Evolutionary conservation across 2,888 invertebrate species (phyloP).

Genomic region (Ochropleura leucogaster): DNA sequence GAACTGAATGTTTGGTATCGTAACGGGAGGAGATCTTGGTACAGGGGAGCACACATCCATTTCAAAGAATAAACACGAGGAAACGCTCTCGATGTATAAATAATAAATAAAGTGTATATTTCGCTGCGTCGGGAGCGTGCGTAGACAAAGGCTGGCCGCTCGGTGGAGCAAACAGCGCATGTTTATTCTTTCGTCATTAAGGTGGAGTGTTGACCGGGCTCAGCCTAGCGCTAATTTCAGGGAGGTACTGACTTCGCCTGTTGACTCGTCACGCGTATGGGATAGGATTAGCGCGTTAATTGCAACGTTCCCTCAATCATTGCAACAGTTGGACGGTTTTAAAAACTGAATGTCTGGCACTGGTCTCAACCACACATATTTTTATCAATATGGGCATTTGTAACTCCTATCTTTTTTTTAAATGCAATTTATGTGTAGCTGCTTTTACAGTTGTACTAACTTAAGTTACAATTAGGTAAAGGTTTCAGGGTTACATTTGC

Average conservation of each 20-base stretch:
- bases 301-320: conserved; percentile 26
- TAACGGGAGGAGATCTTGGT: conserved; percentile 71
- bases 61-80: conserved; percentile 88
- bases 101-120: conserved; percentile 88
- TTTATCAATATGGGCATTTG: background rate
- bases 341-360: background rate
- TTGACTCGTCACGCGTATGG: conserved; percentile 73
- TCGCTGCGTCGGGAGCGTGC: conserved; percentile 83
- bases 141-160: conserved; percentile 85
- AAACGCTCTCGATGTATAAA: conserved; percentile 88
- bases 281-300: conserved; percentile 65
- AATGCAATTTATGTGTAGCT: too few relatives aligned
- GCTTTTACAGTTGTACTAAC: too few relatives aligned
- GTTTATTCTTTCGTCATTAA: conserved; percentile 89
- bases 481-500: too few relatives aligned
- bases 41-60: conserved; percentile 84
- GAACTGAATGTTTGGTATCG: conserved; percentile 74
- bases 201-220: conserved; percentile 83
- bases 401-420: background rate
- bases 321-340: conserved; percentile 1
- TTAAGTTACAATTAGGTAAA: too few relatives aligned
- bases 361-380: background rate
- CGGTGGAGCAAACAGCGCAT: conserved; percentile 81
- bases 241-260: conserved; percentile 75
- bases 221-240: conserved; percentile 86